A percentile compares a stretch with the other conserved stretches of the same genome.
phyloP scores from a whole-genome alignment of 2,113 vertebrate species.

The Siniperca chuatsi region DNA sequence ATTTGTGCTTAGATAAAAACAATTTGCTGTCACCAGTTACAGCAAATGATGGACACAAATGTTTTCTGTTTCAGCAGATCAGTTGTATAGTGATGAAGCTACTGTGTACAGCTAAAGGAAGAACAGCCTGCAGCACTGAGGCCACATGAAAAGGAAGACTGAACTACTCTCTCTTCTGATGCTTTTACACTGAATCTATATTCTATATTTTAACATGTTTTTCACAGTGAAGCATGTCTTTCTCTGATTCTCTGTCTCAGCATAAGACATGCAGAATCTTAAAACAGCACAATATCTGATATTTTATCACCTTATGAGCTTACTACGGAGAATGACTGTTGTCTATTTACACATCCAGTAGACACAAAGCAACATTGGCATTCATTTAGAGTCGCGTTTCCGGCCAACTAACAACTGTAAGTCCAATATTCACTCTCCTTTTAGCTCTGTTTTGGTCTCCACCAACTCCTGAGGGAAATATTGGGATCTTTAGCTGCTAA shows the following conservation, averaged over 20 bases:
- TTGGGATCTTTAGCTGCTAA: too few species aligned
- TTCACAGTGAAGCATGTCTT: background rate
- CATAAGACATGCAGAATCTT: background rate
- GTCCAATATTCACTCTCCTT: too few species aligned
- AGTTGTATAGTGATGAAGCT: constrained; percentile 2
- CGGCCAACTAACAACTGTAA: too few species aligned
- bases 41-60: background rate
- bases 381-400: too few species aligned
- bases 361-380: too few species aligned
- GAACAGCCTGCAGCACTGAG: constrained; percentile 33
- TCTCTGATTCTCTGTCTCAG: background rate
- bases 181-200: background rate
- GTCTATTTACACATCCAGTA: too few species aligned
- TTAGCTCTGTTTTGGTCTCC: too few species aligned
- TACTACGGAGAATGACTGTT: too few species aligned
- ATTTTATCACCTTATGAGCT: too few species aligned
- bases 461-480: too few species aligned
- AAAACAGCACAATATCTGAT: background rate
- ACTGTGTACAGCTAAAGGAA: background rate
- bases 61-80: constrained; percentile 15
- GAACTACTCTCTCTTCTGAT: constrained; percentile 16
- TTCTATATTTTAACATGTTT: constrained; percentile 39
- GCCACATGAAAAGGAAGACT: constrained; percentile 34
- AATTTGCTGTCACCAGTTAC: background rate
- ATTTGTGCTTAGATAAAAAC: background rate